Percentiles rank a stretch among this genome's conserved stretches.
These are phyloP conservation scores for Cydia fagiglandana DNA, from an alignment of 1,140 invertebrate species.

Conservation along the genomic window DNA sequence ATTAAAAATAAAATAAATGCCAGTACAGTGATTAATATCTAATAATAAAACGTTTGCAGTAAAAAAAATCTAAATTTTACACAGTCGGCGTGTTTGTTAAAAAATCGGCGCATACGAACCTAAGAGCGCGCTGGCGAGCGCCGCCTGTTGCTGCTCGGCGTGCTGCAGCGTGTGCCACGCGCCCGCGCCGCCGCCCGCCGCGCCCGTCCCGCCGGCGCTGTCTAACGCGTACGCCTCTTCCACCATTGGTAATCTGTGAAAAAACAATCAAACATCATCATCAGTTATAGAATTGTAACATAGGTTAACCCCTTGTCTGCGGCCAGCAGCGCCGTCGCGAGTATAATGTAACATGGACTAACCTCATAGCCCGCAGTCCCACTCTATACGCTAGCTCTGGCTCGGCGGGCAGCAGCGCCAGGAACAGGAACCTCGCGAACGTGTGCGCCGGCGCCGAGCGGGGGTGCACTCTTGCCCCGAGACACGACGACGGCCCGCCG, in stretches of 20 bases:
- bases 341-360: neutral
- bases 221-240: slow-evolving; percentile 86
- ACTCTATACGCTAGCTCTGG: slow-evolving; percentile 88
- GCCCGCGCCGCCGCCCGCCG: slow-evolving; percentile 65
- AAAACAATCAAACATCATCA: neutral
- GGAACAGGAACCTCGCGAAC: slow-evolving; percentile 89
- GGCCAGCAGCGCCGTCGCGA: too few species aligned
- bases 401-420: slow-evolving; percentile 85
- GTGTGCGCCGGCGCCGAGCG: slow-evolving; percentile 91
- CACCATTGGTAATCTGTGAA: slow-evolving; percentile 85
- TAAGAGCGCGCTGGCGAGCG: slow-evolving; percentile 88
- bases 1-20: too few species aligned
- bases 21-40: too few species aligned
- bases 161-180: slow-evolving; percentile 81
- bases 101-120: slow-evolving; percentile 66
- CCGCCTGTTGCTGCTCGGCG: slow-evolving; percentile 90
- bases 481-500: slow-evolving; percentile 87
- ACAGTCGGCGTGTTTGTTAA: neutral
- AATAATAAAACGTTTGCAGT: too few species aligned
- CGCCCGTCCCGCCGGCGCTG: slow-evolving; percentile 61
- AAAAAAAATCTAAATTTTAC: too few species aligned
- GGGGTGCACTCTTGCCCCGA: slow-evolving; percentile 86
- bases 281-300: too few species aligned
- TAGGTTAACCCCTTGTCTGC: too few species aligned
- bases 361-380: slow-evolving; percentile 82